Conservation (phyloP, 2,113 vertebrate genomes). For the Chloroceryle aenea region DNA sequence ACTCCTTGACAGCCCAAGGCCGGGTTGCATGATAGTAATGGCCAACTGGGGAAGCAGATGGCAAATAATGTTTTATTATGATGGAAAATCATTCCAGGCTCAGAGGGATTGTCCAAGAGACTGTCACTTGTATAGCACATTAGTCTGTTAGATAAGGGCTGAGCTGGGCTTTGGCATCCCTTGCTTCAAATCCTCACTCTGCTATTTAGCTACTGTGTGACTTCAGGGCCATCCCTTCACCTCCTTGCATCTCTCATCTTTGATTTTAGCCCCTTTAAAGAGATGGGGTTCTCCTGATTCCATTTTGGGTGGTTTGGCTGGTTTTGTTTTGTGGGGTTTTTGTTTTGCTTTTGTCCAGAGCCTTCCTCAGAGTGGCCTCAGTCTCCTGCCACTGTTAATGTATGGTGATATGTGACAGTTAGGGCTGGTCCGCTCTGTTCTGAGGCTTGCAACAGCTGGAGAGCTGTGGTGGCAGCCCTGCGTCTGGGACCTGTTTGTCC, state of each 20-base stretch:
- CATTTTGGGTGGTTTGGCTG: too few relatives aligned
- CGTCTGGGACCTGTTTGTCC: not conserved
- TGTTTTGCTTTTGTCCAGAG: not conserved
- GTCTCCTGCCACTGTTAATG: not conserved
- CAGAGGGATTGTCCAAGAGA: not conserved
- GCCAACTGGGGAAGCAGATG: constrained; percentile 2
- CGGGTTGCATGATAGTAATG: not conserved
- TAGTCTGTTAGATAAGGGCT: not conserved
- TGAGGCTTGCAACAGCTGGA: not conserved
- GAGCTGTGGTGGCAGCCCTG: rapidly evolving
- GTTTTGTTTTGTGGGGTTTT: too few relatives aligned
- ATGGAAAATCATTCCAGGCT: not conserved
- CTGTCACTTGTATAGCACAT: not conserved
- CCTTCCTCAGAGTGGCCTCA: not conserved
- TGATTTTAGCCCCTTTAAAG: not conserved
- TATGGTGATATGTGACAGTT: rapidly evolving
- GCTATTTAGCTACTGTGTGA: not conserved
- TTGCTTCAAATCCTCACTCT: not conserved
- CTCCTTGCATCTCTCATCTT: not conserved
- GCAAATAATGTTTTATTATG: not conserved
- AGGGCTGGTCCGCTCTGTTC: not conserved
- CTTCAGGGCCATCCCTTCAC: not conserved
- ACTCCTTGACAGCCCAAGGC: not conserved
- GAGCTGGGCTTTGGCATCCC: not conserved
- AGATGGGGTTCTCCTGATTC: not conserved